Base-by-base conservation (phyloP, 1,140 invertebrate species). In the Hylyphantes graminicola region DNA sequence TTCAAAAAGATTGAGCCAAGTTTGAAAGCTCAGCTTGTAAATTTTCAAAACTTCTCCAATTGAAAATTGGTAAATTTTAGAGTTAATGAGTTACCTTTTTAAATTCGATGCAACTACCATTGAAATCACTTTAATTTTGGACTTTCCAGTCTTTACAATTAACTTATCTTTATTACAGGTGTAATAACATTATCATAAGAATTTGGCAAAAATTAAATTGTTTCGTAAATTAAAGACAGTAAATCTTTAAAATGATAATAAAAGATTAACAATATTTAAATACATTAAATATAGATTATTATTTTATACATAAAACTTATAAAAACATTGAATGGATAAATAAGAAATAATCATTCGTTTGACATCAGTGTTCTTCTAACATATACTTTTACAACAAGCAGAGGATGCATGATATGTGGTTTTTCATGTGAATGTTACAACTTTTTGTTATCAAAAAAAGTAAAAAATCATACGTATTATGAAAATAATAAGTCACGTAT, bases 331-430 rank as follows among this genome's bases (percentile, higher is more conserved):
- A 70, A 70, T 50, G 51, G 68, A 70, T 70, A 48, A 54, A 53
- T 53, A 53, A 53, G n/a, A 70, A 50, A 70, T 70, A 70, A 53
- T 70, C 50, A n/a, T 70, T 51, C 68, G 54, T 53, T 70, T 70
- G 68, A 70, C 54, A 48, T 70, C 68, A 70, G 68, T 48, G 51
- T 53, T 51, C 51, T 70, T 70, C 51, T 70, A 70, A 70, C 54
- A 70, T 70, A 70, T 70, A 70, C 68, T 70, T 65, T 70, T 70
- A 53, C 54, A 70, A 70, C 51, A 70, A 70, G 68, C 68, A 70
- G 68, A 70, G 68, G 68, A 70, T 19, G 21, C 19, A n/a, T 53
- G 54, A 70, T 70, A 70, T 53, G 54, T 51, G 54, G 15, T 17
- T 19, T 51, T n/a, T 53, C 9, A 70, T n/a, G 53, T 19, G 68